phyloP scores from a whole-genome alignment of 2,797 vertebrate genomes.

The Xenopus petersii region DNA sequence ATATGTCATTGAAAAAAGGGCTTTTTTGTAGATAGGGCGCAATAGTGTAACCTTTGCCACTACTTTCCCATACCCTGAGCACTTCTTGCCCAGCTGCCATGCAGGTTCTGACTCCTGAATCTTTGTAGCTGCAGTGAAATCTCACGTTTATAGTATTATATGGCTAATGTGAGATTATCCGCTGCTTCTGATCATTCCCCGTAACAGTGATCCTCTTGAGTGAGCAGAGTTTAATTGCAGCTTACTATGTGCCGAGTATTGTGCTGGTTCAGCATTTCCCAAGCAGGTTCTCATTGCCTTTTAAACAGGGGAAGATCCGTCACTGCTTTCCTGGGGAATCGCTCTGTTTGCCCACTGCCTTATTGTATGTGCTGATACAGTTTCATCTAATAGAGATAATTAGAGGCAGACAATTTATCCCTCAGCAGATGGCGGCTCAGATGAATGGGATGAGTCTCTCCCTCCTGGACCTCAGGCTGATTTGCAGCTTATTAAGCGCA shows the following conservation, averaged over 20 bases:
- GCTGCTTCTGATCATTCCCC: too few relatives aligned
- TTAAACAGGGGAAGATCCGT: slow-evolving; percentile 51
- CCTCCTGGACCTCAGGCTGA: not conserved
- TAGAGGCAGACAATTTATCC: slow-evolving; percentile 7
- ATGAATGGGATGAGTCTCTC: slow-evolving; percentile 12
- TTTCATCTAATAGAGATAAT: slow-evolving; percentile 14
- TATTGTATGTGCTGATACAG: slow-evolving; percentile 4
- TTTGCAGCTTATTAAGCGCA: not conserved
- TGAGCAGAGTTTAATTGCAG: not conserved
- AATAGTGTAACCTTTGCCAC: too few relatives aligned
- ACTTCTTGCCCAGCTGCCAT: too few relatives aligned
- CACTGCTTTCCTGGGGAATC: not conserved
- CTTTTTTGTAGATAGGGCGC: too few relatives aligned
- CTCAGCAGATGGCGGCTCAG: slow-evolving; percentile 12
- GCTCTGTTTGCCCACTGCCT: not conserved
- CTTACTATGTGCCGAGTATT: not conserved
- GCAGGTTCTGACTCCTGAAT: too few relatives aligned
- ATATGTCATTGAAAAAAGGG: too few relatives aligned
- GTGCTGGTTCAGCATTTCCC: not conserved
- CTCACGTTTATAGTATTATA: too few relatives aligned
- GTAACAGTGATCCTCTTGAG: too few relatives aligned
- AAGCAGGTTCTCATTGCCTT: not conserved
- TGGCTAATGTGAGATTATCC: too few relatives aligned
- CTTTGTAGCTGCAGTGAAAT: too few relatives aligned
- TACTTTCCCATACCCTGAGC: too few relatives aligned